Percentiles rank a stretch among this genome's conserved stretches.
phyloP scores from a whole-genome alignment of 2,888 invertebrate species.

The Balanococcus diminutus region DNA sequence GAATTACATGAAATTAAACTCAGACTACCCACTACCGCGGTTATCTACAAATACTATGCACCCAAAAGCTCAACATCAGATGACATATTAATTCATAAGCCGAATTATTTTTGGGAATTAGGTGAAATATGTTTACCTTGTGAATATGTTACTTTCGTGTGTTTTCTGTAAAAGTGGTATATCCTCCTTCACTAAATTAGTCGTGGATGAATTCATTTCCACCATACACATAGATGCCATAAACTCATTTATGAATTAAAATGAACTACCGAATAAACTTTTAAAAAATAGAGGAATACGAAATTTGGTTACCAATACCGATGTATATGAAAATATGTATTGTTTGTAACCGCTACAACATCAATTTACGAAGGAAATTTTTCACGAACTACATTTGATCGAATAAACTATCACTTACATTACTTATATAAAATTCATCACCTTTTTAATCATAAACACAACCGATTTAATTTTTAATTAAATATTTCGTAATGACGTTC shows the following conservation, averaged over 20 bases:
- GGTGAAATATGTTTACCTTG: constrained; percentile 62
- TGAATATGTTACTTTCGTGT: constrained; percentile 65
- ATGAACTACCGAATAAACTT: background rate
- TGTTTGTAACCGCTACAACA: background rate
- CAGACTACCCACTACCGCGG: background rate
- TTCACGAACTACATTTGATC: background rate
- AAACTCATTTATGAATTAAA: constrained; percentile 46
- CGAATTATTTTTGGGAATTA: background rate
- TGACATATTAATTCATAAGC: background rate
- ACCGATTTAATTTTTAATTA: background rate
- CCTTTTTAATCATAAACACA: background rate
- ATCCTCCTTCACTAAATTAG: constrained; percentile 69
- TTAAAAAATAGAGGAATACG: background rate
- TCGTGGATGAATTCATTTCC: constrained; percentile 59
- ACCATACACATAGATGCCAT: constrained; percentile 59
- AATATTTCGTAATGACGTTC: background rate
- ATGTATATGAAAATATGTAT: background rate
- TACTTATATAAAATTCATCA: background rate
- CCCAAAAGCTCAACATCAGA: background rate
- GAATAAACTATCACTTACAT: background rate
- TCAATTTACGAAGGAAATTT: background rate
- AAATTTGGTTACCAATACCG: background rate
- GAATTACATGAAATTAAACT: background rate
- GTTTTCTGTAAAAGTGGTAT: constrained; percentile 73
- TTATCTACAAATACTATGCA: background rate